phyloP scores from a whole-genome alignment of 53 echinoderm and acorn worm species.

The Crossaster papposus region DNA sequence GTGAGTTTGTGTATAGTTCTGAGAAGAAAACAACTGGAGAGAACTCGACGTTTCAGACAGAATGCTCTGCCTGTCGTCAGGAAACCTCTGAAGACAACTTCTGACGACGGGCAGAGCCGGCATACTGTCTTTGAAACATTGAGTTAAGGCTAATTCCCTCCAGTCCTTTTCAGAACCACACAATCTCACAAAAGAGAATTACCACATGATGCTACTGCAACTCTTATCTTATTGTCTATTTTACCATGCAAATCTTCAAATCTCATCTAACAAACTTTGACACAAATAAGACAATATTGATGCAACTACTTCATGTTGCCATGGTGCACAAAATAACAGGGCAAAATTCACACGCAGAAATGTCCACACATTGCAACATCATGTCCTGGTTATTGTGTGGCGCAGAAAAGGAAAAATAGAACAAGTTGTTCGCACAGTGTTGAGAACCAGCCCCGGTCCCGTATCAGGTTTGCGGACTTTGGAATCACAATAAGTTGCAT shows the following conservation, averaged over 20 bases:
- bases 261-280: neutral
- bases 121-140: too few species aligned
- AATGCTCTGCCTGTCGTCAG: too few species aligned
- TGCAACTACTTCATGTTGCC: neutral
- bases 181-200: too few species aligned
- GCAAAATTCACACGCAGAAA: neutral
- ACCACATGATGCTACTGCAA: neutral
- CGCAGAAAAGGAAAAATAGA: neutral
- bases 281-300: neutral
- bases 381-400: neutral
- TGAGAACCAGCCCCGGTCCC: neutral
- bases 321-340: neutral
- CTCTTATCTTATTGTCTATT: neutral
- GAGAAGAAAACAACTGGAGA: too few species aligned
- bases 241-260: too few species aligned
- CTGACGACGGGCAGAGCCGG: too few species aligned
- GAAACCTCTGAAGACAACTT: too few species aligned
- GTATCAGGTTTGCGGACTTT: constrained; percentile 22
- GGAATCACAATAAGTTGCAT: neutral
- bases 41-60: too few species aligned
- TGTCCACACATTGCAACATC: neutral
- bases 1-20: too few species aligned
- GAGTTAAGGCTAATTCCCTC: neutral
- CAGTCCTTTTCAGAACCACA: too few species aligned
- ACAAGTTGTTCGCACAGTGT: neutral